Percentiles rank a stretch among this genome's conserved stretches.
Evolutionary conservation across 2,113 vertebrate genomes (phyloP).

Genomic region (Corythaeola cristata): DNA sequence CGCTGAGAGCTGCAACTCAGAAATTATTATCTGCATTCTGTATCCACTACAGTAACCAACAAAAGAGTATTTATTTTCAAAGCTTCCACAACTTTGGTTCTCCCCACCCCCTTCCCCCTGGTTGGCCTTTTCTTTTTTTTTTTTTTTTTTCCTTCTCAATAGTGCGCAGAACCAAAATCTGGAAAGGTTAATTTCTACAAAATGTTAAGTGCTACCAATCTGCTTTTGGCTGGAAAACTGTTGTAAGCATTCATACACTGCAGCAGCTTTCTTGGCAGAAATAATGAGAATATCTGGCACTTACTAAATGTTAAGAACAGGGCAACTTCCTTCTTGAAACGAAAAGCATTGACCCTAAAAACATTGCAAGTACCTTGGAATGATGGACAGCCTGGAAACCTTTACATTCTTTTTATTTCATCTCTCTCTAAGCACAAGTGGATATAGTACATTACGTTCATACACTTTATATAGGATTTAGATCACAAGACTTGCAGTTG

Average conservation of each 20-base stretch:
- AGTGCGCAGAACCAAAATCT: not conserved
- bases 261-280: constrained; percentile 29
- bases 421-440: not conserved
- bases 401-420: not conserved
- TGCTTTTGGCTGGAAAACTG: constrained; percentile 1
- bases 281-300: constrained; percentile 37
- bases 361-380: not conserved
- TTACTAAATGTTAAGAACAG: constrained; percentile 53
- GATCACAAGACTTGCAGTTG: not conserved
- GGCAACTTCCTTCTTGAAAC: constrained; percentile 36
- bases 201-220: constrained; percentile 5
- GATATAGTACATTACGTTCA: not conserved
- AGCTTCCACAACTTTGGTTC: not conserved
- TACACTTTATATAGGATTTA: not conserved
- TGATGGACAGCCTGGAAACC: constrained; percentile 11
- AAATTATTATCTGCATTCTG: not conserved
- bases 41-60: not conserved
- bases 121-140: not conserved
- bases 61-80: not conserved
- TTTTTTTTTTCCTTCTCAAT: not conserved
- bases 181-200: constrained; percentile 32
- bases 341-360: constrained; percentile 12
- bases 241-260: not conserved
- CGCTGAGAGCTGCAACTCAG: not conserved
- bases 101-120: fast-evolving